phyloP scores from a whole-genome alignment of 2,888 invertebrate genomes.

The Synergus laeviventris region DNA sequence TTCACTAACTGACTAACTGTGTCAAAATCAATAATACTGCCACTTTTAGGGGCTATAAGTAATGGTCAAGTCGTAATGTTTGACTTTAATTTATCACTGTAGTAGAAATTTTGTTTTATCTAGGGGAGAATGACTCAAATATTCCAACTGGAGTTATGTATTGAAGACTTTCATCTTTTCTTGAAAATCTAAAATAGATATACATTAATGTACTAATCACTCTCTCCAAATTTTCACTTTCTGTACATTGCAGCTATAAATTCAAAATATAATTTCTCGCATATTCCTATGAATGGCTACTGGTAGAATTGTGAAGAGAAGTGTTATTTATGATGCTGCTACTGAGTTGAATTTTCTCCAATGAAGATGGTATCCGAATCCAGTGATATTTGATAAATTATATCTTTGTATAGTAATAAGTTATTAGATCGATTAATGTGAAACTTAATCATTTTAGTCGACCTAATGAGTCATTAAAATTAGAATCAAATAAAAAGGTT shows the following conservation, averaged over 20 bases:
- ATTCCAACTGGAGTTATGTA: background rate
- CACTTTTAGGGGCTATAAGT: background rate
- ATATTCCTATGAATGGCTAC: conserved; percentile 8
- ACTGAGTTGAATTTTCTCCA: conserved; percentile 7
- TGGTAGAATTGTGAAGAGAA: background rate
- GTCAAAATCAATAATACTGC: conserved; percentile 6
- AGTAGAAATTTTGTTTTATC: conserved; percentile 5
- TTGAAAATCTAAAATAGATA: background rate
- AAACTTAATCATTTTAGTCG: background rate
- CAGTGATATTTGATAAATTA: conserved; percentile 24
- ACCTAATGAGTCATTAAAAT: background rate
- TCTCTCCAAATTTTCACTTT: background rate
- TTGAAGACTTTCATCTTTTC: background rate
- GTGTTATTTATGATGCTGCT: background rate
- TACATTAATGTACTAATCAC: background rate
- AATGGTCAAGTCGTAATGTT: background rate
- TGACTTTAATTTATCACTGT: background rate
- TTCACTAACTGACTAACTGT: background rate
- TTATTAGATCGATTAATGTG: background rate
- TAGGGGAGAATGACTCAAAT: conserved; percentile 1
- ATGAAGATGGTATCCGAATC: conserved; percentile 32
- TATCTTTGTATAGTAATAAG: background rate
- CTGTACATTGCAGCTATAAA: background rate
- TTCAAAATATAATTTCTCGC: background rate
- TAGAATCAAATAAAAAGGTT: background rate